Conservation (phyloP, 2,888 invertebrate genomes). For the Elaeidobius kamerunicus region DNA sequence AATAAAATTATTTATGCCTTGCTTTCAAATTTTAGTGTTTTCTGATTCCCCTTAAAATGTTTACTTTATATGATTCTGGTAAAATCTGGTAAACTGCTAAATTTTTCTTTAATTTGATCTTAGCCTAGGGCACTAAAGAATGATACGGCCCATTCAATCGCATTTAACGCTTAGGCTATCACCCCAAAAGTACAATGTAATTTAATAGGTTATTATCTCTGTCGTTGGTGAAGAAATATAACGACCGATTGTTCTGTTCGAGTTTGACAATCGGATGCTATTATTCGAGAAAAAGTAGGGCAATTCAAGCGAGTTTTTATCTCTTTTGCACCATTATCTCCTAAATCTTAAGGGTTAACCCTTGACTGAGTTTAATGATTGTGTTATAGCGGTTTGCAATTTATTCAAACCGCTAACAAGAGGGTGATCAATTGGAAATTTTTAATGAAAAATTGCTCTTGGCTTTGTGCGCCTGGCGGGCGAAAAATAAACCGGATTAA, state of each 20-base stretch:
- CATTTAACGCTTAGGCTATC: slow-evolving; percentile 15
- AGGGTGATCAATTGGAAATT: slow-evolving; percentile 7
- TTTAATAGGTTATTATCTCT: slow-evolving; percentile 39
- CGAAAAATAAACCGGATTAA: neutral
- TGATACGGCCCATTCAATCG: slow-evolving; percentile 5
- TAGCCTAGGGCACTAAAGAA: slow-evolving; percentile 1
- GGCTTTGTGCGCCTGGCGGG: too few species aligned
- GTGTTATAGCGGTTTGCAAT: slow-evolving; percentile 4
- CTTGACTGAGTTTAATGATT: slow-evolving; percentile 16
- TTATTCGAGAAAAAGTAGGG: slow-evolving; percentile 23
- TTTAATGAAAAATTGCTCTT: slow-evolving; percentile 16
- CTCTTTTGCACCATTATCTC: slow-evolving; percentile 20
- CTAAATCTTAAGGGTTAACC: slow-evolving; percentile 23
- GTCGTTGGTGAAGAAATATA: slow-evolving; percentile 25
- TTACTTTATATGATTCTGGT: neutral
- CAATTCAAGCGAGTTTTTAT: slow-evolving; percentile 26
- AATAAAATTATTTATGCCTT: neutral
- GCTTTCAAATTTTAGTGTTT: neutral
- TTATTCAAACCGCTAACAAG: slow-evolving; percentile 7
- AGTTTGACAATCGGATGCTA: slow-evolving; percentile 25
- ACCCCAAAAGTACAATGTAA: slow-evolving; percentile 37
- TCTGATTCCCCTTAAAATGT: too few species aligned
- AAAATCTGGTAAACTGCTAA: too few species aligned
- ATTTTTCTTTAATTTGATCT: neutral
- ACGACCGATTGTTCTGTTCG: slow-evolving; percentile 27